Evolutionary conservation across 64 coral and sea anemone genomes (phyloP).

Genomic region (Actinia equina): DNA sequence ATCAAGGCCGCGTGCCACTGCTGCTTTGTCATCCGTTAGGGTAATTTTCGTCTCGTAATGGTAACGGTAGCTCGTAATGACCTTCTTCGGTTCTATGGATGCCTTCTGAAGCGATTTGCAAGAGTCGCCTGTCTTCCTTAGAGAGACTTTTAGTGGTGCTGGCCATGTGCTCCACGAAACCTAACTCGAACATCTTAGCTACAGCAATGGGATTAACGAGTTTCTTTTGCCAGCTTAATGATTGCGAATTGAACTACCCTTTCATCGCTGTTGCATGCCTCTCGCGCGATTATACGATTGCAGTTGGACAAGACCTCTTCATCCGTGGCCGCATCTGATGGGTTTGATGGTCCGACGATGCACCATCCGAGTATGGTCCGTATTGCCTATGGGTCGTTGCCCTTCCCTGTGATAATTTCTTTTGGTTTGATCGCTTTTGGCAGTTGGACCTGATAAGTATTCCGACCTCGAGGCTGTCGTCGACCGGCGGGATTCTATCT

Average conservation of each 20-base stretch:
- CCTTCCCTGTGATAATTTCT: slow-evolving; percentile 12
- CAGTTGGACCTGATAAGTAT: slow-evolving; percentile 25
- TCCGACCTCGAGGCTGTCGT: slow-evolving; percentile 7
- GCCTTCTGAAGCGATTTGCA: not conserved
- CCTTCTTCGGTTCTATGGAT: slow-evolving; percentile 32
- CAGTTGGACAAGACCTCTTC: not conserved
- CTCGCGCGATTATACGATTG: not conserved
- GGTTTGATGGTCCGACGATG: slow-evolving; percentile 6
- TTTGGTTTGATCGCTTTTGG: slow-evolving; percentile 10
- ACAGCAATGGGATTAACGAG: not conserved
- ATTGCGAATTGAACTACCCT: not conserved
- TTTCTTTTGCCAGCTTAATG: not conserved
- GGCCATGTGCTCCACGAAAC: not conserved
- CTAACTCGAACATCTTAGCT: not conserved
- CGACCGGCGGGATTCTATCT: not conserved
- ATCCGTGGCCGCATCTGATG: not conserved
- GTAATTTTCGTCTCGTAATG: not conserved
- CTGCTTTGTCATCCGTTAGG: slow-evolving; percentile 21
- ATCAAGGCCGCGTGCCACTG: slow-evolving; percentile 13
- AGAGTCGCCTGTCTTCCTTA: not conserved
- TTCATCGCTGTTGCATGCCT: not conserved
- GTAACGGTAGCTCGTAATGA: slow-evolving; percentile 62
- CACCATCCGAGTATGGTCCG: slow-evolving; percentile 1
- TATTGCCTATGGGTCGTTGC: not conserved
- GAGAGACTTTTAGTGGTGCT: too few species aligned